Evolutionary conservation across 1,140 invertebrate genomes (phyloP).

Genomic region (Drosophila takahashii): DNA sequence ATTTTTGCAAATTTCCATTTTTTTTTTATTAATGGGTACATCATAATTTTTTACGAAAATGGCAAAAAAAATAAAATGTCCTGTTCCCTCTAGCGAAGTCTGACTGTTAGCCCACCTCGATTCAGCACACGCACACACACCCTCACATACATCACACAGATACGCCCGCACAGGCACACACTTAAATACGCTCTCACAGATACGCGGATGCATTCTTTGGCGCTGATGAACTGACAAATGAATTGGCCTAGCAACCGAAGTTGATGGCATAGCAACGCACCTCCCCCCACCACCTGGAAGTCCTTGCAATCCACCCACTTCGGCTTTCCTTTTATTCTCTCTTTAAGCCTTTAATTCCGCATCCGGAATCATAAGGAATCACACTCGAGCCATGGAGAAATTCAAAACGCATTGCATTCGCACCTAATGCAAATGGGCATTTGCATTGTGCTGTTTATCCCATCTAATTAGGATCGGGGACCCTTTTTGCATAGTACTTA

Average conservation of each 20-base stretch:
- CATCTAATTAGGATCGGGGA: slow-evolving; percentile 6
- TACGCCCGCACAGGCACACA: not conserved
- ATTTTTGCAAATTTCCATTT: no score
- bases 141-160: slow-evolving; percentile 15
- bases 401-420: slow-evolving; percentile 5
- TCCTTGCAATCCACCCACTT: not conserved
- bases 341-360: slow-evolving; percentile 30
- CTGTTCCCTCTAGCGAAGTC: not conserved
- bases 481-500: not conserved
- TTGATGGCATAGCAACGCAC: slow-evolving; percentile 5
- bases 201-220: slow-evolving; percentile 33
- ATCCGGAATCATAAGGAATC: slow-evolving; percentile 17
- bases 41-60: no score
- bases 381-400: slow-evolving; percentile 5
- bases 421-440: slow-evolving; percentile 1
- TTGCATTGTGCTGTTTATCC: not conserved
- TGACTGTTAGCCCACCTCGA: slow-evolving; percentile 6
- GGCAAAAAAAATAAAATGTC: no score
- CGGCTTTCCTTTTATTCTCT: not conserved
- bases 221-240: slow-evolving; percentile 52
- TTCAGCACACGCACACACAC: slow-evolving; percentile 6
- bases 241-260: slow-evolving; percentile 42
- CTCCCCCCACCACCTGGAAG: not conserved
- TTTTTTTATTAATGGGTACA: no score
- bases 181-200: slow-evolving; percentile 2